Conservation (phyloP, 2,888 invertebrate species). For the Eristalis tenax region DNA sequence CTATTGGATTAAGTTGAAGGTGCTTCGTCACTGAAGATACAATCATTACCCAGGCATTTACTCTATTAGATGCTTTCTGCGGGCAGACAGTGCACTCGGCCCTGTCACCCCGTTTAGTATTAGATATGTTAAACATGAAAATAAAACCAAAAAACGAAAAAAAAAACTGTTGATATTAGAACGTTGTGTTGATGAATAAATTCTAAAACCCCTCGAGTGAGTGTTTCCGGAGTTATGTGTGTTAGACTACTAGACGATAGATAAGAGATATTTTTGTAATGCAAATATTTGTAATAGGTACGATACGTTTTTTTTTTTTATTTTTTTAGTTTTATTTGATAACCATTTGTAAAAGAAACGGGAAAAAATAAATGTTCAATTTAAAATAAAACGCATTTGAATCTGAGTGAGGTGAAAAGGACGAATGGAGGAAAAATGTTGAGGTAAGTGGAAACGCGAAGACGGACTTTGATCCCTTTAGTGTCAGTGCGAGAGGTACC, state of each 20-base stretch:
- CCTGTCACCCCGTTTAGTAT: neutral
- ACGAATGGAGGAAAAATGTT: no score
- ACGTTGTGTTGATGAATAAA: conserved; percentile 3
- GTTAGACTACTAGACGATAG: neutral
- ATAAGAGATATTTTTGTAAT: conserved; percentile 54
- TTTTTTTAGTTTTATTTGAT: neutral
- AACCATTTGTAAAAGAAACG: neutral
- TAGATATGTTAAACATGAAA: neutral
- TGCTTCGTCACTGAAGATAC: neutral
- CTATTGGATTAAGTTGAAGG: neutral
- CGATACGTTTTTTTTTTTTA: neutral
- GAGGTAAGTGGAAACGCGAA: no score
- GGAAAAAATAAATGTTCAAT: neutral
- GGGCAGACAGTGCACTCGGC: neutral
- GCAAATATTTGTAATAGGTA: conserved; percentile 21
- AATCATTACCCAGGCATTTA: neutral
- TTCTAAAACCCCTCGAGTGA: conserved; percentile 20
- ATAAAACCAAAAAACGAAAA: neutral
- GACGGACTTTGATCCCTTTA: no score
- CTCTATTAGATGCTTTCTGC: neutral
- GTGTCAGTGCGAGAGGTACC: no score
- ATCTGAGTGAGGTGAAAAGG: neutral
- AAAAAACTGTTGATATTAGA: conserved; percentile 31
- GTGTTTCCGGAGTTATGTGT: neutral
- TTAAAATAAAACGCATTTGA: neutral